phyloP scores from a whole-genome alignment of 30 jellyfish, hydroid and myxozoan genomes.

The Turritopsis rubra region DNA sequence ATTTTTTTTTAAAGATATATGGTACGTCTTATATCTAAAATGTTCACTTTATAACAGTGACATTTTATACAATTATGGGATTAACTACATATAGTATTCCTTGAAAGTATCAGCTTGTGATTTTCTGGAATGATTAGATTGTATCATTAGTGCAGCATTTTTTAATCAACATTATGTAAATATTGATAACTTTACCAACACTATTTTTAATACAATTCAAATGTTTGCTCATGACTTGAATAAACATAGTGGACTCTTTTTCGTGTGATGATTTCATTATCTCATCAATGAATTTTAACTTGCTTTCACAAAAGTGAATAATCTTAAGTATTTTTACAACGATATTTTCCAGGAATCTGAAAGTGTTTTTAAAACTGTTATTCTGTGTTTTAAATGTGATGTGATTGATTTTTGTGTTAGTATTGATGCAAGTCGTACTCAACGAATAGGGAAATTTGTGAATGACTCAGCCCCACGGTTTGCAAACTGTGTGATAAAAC shows the following conservation, averaged over 20 bases:
- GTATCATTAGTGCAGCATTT: too few species aligned
- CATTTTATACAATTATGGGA: too few species aligned
- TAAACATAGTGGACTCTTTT: neutral
- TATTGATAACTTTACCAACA: neutral
- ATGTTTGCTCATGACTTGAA: neutral
- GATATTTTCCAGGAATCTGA: too few species aligned
- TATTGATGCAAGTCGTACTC: neutral
- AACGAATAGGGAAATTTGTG: neutral
- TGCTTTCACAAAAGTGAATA: neutral
- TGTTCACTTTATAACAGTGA: neutral
- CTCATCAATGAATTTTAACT: neutral
- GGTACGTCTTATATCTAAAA: neutral
- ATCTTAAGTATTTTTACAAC: too few species aligned
- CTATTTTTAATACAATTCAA: neutral
- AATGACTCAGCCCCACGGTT: constrained; percentile 9
- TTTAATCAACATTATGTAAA: neutral
- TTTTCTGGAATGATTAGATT: too few species aligned
- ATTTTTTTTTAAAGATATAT: neutral
- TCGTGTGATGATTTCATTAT: neutral
- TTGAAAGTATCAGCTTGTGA: too few species aligned
- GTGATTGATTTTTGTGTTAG: neutral
- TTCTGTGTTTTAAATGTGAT: too few species aligned
- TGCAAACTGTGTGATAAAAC: constrained; percentile 2
- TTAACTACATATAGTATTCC: neutral
- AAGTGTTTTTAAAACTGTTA: neutral